Percentiles rank a stretch among this genome's conserved stretches.
These are phyloP conservation scores for Lucinisca nassula DNA, from an alignment of 2,888 invertebrate species.

Conservation along the genomic window DNA sequence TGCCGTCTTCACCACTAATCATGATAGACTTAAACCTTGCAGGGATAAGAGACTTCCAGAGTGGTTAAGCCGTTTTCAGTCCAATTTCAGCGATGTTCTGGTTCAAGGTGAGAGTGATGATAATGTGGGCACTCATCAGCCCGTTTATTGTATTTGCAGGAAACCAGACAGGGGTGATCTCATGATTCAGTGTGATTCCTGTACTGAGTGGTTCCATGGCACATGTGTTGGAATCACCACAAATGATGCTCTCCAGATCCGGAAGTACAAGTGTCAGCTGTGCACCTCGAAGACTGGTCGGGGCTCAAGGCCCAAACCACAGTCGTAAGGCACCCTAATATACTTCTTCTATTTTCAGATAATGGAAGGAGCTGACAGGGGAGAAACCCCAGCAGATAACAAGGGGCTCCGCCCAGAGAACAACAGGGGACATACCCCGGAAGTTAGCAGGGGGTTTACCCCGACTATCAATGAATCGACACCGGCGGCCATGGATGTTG, in stretches of 20 bases:
- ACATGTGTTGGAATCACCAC: neutral
- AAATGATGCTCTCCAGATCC: neutral
- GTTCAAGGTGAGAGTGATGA: neutral
- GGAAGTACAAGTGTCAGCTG: neutral
- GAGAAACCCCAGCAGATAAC: no score
- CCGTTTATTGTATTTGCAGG: conserved; percentile 1
- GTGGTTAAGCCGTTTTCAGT: neutral
- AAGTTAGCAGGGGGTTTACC: no score
- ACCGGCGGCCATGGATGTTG: no score
- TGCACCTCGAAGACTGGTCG: no score
- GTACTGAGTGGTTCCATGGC: conserved; percentile 1
- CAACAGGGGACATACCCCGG: no score
- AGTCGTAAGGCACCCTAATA: no score
- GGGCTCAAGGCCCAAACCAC: no score
- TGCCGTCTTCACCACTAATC: conserved; percentile 13
- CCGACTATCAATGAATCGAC: no score
- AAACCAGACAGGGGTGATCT: neutral
- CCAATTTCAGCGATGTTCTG: neutral
- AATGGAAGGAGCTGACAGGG: no score
- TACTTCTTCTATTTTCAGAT: no score
- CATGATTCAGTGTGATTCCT: neutral
- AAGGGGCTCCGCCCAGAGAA: no score
- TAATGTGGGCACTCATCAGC: neutral
- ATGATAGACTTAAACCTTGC: conserved; percentile 53
- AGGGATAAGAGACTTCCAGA: conserved; percentile 25